Conservation (phyloP, 2,888 invertebrate genomes). For the Dynastes maya region DNA sequence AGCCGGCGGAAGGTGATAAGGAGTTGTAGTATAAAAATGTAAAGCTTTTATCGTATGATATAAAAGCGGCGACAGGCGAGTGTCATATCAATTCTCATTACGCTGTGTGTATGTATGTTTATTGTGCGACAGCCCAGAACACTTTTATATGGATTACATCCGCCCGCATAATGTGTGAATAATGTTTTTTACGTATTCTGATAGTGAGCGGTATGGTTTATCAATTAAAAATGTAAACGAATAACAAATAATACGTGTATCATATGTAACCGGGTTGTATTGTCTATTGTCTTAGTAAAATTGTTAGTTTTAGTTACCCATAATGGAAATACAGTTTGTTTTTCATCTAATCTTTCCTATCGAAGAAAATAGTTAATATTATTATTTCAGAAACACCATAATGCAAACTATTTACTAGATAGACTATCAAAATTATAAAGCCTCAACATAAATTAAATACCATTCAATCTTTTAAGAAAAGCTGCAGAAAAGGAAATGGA, state of each 20-base stretch:
- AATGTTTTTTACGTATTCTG: background rate
- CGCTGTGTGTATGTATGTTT: background rate
- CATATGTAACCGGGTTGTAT: too few species aligned
- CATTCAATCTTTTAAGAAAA: too few species aligned
- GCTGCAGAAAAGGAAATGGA: too few species aligned
- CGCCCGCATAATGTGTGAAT: constrained; percentile 24
- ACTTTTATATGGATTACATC: constrained; percentile 18
- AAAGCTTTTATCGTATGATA: background rate
- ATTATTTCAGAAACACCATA: too few species aligned
- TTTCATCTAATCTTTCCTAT: too few species aligned
- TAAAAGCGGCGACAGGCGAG: background rate
- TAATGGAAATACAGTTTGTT: too few species aligned
- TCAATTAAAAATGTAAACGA: constrained; percentile 2
- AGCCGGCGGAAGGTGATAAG: constrained; percentile 5
- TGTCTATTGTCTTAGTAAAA: too few species aligned
- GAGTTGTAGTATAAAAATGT: background rate
- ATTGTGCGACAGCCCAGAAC: constrained; percentile 12
- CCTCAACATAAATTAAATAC: too few species aligned
- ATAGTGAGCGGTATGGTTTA: constrained; percentile 1
- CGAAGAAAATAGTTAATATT: too few species aligned
- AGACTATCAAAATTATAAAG: too few species aligned
- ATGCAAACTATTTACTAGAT: too few species aligned
- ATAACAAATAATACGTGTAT: background rate
- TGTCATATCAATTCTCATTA: constrained; percentile 10
- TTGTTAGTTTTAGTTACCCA: too few species aligned